Conservation (phyloP, 2,888 invertebrate genomes). For the Clusia tigrina region DNA sequence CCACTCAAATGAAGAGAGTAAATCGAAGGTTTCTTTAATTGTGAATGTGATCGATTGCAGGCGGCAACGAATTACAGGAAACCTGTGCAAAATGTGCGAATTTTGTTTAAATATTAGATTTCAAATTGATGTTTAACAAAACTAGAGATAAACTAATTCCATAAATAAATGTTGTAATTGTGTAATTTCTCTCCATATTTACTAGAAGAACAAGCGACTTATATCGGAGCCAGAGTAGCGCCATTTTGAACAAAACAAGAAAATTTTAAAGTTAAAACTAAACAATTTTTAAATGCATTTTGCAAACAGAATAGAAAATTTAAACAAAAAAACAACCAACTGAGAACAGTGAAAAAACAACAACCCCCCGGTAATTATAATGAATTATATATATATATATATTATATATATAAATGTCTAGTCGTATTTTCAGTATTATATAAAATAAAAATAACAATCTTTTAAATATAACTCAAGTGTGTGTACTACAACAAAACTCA, state of each 20-base stretch:
- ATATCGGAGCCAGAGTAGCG: no score
- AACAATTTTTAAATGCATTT: slow-evolving; percentile 35
- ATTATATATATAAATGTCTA: slow-evolving; percentile 61
- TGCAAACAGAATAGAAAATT: slow-evolving; percentile 23
- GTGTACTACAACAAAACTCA: slow-evolving; percentile 26
- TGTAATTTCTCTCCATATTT: no score
- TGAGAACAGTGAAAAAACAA: slow-evolving; percentile 29
- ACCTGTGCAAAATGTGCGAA: no score
- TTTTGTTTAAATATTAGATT: no score
- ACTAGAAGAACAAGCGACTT: no score
- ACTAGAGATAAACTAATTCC: no score
- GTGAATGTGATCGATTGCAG: no score
- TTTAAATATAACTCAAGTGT: not conserved
- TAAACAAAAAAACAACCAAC: not conserved
- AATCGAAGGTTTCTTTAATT: no score
- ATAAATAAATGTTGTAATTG: no score
- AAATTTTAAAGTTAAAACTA: slow-evolving; percentile 40
- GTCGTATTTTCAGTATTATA: slow-evolving; percentile 64
- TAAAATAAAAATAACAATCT: slow-evolving; percentile 37
- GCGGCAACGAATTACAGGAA: no score
- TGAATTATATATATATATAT: slow-evolving; percentile 48
- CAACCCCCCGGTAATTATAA: slow-evolving; percentile 34
- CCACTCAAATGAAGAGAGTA: no score
- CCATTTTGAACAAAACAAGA: slow-evolving; percentile 48
- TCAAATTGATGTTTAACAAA: no score